A percentile compares a stretch with the other conserved stretches of the same genome.
Conservation (phyloP, 1,140 invertebrate species). For the Bursaphelenchus mucronatus region DNA sequence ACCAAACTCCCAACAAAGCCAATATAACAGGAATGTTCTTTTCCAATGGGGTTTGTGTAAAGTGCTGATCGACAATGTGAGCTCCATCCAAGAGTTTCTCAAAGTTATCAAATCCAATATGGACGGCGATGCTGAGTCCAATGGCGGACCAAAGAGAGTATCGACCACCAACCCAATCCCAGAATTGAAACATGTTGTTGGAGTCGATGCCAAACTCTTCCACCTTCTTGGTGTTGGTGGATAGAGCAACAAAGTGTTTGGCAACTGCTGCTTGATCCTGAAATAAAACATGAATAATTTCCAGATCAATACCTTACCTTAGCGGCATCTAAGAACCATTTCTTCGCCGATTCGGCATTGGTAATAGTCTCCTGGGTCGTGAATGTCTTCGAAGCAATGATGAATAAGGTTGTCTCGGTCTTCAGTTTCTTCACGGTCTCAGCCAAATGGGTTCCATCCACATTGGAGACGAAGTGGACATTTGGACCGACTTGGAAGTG, state of each 20-base stretch:
- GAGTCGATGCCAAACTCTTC: conserved; percentile 93
- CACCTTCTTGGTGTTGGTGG: conserved; percentile 74
- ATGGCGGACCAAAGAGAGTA: conserved; percentile 94
- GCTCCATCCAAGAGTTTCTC: conserved; percentile 83
- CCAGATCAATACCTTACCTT: conserved; percentile 62
- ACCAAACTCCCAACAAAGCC: conserved; percentile 91
- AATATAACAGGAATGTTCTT: conserved; percentile 91
- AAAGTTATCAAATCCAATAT: conserved; percentile 89
- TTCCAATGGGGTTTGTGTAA: conserved; percentile 77
- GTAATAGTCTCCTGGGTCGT: conserved; percentile 99
- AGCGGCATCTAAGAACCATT: conserved; percentile 80
- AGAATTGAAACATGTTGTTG: conserved; percentile 98
- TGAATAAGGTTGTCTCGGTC: conserved; percentile 90
- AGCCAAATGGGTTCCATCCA: conserved; percentile 95
- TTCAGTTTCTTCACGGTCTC: conserved; percentile 81
- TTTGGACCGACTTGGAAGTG: conserved; percentile 78
- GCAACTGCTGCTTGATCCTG: conserved; percentile 75
- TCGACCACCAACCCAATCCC: conserved; percentile 90
- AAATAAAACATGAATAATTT: too few relatives aligned
- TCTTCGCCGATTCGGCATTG: conserved; percentile 91
- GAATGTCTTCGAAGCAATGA: conserved; percentile 98
- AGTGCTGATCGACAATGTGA: conserved; percentile 90
- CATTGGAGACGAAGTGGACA: conserved; percentile 96
- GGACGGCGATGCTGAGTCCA: conserved; percentile 86
- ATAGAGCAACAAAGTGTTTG: conserved; percentile 95